A percentile compares a stretch with the other conserved stretches of the same genome.
Evolutionary conservation across 2,113 vertebrate species (phyloP).

Genomic region (Chaetops frenatus): DNA sequence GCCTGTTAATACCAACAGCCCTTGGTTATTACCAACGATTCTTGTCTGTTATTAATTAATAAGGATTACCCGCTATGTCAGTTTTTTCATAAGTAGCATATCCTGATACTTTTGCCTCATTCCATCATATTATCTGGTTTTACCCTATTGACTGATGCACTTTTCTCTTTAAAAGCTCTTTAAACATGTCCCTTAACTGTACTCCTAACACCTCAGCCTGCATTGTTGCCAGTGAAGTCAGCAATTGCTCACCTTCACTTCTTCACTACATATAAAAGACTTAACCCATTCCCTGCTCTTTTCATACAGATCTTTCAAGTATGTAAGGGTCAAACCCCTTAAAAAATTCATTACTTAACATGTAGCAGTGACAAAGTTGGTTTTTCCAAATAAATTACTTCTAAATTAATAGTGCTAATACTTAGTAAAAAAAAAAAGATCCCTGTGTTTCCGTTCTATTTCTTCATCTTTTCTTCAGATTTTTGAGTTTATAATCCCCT

Average conservation of each 20-base stretch:
- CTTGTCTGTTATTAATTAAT: not conserved
- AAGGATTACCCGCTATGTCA: not conserved
- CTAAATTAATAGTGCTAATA: not conserved
- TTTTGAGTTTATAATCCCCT: not conserved
- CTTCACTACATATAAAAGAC: not conserved
- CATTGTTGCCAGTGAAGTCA: not conserved
- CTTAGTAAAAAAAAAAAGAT: not conserved
- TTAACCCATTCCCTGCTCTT: not conserved
- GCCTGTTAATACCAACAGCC: too few species aligned
- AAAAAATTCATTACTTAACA: not conserved
- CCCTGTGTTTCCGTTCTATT: not conserved
- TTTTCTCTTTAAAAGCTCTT: not conserved
- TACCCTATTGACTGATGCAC: not conserved
- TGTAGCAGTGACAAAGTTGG: not conserved
- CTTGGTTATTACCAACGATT: too few species aligned
- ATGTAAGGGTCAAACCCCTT: not conserved
- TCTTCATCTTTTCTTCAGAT: not conserved
- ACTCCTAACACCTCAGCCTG: not conserved
- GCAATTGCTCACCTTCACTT: not conserved
- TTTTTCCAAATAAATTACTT: not conserved
- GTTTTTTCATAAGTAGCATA: not conserved
- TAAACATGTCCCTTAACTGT: not conserved
- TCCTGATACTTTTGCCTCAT: not conserved
- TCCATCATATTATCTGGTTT: not conserved
- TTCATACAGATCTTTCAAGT: not conserved